phyloP scores from a whole-genome alignment of 2,888 invertebrate genomes.

The Drosophila testacea region DNA sequence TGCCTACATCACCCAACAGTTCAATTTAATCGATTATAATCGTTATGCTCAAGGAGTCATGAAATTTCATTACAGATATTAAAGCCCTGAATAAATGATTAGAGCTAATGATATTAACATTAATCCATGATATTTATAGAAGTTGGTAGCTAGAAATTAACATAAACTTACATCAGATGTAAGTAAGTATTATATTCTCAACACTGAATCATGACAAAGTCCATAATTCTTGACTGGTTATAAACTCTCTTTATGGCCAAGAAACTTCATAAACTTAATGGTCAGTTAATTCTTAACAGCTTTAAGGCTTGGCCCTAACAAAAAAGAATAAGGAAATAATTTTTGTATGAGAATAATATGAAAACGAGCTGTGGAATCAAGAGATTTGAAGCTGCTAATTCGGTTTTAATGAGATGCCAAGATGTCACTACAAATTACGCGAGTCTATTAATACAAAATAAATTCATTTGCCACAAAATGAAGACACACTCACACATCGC shows the following conservation, averaged over 20 bases:
- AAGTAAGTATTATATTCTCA: not conserved
- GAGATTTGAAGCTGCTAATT: conserved; percentile 52
- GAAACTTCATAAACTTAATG: conserved; percentile 44
- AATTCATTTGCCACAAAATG: conserved; percentile 68
- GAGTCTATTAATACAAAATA: conserved; percentile 75
- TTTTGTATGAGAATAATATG: not conserved
- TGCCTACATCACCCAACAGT: not conserved
- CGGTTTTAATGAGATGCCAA: conserved; percentile 74
- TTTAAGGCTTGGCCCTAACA: conserved; percentile 12
- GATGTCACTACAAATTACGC: conserved; percentile 75
- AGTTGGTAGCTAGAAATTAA: conserved; percentile 23
- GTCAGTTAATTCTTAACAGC: conserved; percentile 43
- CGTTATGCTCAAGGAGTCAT: not conserved
- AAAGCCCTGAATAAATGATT: not conserved
- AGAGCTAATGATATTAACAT: conserved; percentile 8
- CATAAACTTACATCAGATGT: conserved; percentile 10
- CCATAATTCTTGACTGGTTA: conserved; percentile 5
- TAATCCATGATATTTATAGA: not conserved
- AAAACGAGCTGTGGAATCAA: conserved; percentile 22
- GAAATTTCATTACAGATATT: conserved; percentile 17
- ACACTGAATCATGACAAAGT: conserved; percentile 14
- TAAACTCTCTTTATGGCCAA: conserved; percentile 36
- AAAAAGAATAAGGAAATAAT: not conserved
- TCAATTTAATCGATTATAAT: not conserved
- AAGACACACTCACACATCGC: conserved; percentile 37